Conservation (phyloP, 2,113 vertebrate genomes). For the Engraulis encrasicolus region DNA sequence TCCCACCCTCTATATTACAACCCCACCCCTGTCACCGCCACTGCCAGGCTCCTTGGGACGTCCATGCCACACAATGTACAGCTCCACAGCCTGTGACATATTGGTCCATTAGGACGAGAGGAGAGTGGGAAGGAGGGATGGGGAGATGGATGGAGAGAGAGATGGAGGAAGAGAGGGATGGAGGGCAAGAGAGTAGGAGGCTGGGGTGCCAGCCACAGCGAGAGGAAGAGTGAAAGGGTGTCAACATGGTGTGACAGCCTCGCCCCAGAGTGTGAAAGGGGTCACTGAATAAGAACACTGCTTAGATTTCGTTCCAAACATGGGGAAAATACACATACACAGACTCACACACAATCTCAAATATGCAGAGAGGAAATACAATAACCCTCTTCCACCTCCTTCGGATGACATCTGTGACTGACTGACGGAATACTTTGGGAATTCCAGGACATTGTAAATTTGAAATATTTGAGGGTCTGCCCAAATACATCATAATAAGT, state of each 20-base stretch:
- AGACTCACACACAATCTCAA: constrained; percentile 13
- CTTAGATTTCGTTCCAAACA: neutral
- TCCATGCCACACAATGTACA: neutral
- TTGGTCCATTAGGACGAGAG: neutral
- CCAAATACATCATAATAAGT: too few relatives aligned
- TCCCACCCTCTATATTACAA: too few relatives aligned
- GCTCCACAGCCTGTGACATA: neutral
- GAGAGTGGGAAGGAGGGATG: neutral
- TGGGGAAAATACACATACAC: neutral
- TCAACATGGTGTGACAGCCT: neutral
- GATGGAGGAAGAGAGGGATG: neutral
- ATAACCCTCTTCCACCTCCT: too few relatives aligned
- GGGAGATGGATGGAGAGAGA: neutral
- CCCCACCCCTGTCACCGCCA: too few relatives aligned
- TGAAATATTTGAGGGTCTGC: too few relatives aligned
- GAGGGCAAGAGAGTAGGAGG: too few relatives aligned
- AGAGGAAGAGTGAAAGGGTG: neutral
- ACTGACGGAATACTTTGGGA: too few relatives aligned
- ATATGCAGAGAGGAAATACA: too few relatives aligned
- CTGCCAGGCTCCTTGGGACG: too few relatives aligned
- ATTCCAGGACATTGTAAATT: too few relatives aligned
- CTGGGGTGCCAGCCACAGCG: too few relatives aligned
- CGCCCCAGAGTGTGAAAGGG: neutral
- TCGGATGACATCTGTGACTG: too few relatives aligned
- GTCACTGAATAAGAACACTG: neutral